phyloP scores from a whole-genome alignment of 2,113 vertebrate species.

The Menura novaehollandiae region DNA sequence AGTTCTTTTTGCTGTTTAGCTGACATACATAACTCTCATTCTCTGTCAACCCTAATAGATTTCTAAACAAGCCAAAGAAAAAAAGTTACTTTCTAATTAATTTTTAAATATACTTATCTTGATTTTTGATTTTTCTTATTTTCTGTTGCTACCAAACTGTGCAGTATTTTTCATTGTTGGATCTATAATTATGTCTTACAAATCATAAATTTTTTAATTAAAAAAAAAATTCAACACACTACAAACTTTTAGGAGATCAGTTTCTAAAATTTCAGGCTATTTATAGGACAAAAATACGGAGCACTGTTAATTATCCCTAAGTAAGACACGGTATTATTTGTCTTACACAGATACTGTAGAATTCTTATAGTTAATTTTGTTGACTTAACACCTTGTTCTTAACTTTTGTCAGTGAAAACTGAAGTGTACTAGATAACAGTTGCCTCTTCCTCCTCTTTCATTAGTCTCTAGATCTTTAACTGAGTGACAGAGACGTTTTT shows the following conservation, averaged over 20 bases:
- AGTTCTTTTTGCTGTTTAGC: background rate
- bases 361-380: background rate
- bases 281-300: background rate
- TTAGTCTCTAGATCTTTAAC: background rate
- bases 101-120: background rate
- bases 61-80: background rate
- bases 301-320: background rate
- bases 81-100: background rate
- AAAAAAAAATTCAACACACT: background rate
- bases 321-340: background rate
- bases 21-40: background rate
- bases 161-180: background rate
- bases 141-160: background rate
- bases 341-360: background rate
- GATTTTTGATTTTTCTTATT: background rate
- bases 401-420: background rate
- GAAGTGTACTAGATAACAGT: background rate
- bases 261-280: background rate
- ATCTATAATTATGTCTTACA: background rate
- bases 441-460: background rate
- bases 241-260: background rate
- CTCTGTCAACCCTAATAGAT: background rate
- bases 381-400: background rate
- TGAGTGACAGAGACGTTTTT: background rate
- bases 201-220: background rate